Conservation (phyloP, 2,888 invertebrate genomes). For the Xestia rhomboidea region DNA sequence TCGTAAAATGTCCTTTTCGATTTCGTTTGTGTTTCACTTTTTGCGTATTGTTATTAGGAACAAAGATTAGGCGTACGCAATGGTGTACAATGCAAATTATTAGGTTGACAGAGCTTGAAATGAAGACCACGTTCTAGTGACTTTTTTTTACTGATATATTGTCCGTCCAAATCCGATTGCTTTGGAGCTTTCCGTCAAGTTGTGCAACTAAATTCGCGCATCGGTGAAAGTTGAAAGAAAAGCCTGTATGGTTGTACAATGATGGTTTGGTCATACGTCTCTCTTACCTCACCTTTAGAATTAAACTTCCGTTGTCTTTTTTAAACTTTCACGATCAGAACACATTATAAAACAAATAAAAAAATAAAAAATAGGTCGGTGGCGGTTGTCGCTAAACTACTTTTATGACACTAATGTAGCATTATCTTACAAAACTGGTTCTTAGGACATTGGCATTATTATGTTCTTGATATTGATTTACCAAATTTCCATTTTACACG, state of each 20-base stretch:
- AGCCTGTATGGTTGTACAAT: not conserved
- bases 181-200: not conserved
- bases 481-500: not conserved
- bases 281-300: not conserved
- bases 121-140: constrained; percentile 21
- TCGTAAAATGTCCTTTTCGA: constrained; percentile 54
- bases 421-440: not conserved
- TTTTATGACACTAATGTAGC: not conserved
- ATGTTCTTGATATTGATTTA: not conserved
- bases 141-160: not conserved
- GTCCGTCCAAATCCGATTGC: not conserved
- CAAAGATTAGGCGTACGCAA: constrained; percentile 22
- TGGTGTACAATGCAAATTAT: constrained; percentile 38
- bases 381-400: not conserved
- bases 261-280: not conserved
- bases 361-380: too few relatives aligned
- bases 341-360: too few relatives aligned
- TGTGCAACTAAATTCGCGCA: constrained; percentile 1
- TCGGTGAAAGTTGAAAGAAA: not conserved
- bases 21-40: constrained; percentile 64
- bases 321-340: too few relatives aligned
- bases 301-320: too few relatives aligned
- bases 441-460: not conserved
- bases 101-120: constrained; percentile 55
- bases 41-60: constrained; percentile 35